These are phyloP conservation scores for Chionis minor DNA, from an alignment of 2,113 vertebrate genomes.

Conservation along the genomic window DNA sequence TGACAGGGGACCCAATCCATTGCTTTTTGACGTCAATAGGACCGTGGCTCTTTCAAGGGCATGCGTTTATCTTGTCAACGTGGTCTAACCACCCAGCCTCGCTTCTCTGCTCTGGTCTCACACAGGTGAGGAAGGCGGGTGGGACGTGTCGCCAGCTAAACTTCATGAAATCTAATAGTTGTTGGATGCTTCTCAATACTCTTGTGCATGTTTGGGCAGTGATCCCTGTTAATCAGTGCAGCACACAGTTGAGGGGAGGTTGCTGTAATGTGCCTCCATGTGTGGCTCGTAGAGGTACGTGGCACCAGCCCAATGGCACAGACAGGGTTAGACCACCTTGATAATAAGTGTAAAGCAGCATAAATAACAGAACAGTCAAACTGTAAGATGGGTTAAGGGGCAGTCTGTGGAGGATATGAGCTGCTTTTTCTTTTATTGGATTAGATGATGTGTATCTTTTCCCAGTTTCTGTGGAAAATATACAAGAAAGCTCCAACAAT, in stretches of 20 bases:
- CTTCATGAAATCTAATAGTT: not conserved
- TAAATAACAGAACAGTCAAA: not conserved
- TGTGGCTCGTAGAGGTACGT: not conserved
- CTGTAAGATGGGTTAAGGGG: not conserved
- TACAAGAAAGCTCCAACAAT: not conserved
- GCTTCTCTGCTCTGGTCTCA: not conserved
- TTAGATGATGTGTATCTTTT: not conserved
- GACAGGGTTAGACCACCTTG: not conserved
- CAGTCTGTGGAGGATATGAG: not conserved
- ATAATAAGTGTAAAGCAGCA: not conserved
- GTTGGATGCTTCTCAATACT: not conserved
- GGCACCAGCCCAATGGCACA: not conserved
- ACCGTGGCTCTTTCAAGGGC: constrained; percentile 9
- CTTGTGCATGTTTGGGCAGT: not conserved
- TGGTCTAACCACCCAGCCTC: not conserved
- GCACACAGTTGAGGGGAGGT: not conserved
- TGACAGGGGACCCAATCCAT: constrained; percentile 30
- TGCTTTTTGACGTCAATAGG: constrained; percentile 32
- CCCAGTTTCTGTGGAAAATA: not conserved
- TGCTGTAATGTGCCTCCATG: not conserved
- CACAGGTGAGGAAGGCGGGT: not conserved
- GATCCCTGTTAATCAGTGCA: not conserved
- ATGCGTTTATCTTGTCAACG: not conserved
- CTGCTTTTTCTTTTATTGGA: not conserved
- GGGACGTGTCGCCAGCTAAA: not conserved